These are phyloP conservation scores for Enteromius trimaculatus DNA, from an alignment of 2,797 vertebrate species.

Conservation along the genomic window DNA sequence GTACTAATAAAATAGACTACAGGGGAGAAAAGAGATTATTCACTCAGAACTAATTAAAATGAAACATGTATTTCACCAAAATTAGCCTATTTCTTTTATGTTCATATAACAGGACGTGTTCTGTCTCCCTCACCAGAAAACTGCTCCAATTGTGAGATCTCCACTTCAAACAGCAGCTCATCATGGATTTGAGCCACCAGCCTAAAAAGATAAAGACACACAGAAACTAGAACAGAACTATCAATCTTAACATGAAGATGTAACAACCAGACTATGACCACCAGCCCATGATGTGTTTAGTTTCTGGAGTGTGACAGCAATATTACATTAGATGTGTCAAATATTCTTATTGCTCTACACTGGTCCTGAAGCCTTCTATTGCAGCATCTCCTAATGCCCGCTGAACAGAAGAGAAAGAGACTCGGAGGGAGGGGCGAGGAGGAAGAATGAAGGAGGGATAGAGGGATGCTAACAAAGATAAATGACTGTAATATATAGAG, in stretches of 20 bases:
- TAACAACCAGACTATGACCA: constrained; percentile 27
- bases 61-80: not conserved
- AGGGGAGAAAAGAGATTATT: not conserved
- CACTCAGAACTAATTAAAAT: not conserved
- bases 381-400: not conserved
- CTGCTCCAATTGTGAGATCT: constrained; percentile 82
- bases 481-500: constrained; percentile 29
- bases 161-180: constrained; percentile 91
- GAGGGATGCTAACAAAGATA: constrained; percentile 29
- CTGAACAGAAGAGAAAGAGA: constrained; percentile 8
- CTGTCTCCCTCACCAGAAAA: constrained; percentile 82
- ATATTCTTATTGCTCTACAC: constrained; percentile 3
- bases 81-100: not conserved
- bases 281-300: constrained; percentile 22
- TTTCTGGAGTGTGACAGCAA: constrained; percentile 24
- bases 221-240: constrained; percentile 15
- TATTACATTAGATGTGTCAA: constrained; percentile 44
- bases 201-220: constrained; percentile 69
- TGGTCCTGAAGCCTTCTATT: constrained; percentile 20
- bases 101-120: not conserved
- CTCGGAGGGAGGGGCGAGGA: not conserved
- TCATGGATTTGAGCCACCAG: constrained; percentile 93
- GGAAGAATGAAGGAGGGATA: not conserved
- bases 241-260: not conserved
- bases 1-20: not conserved